Conservation (phyloP, 1,140 invertebrate genomes). For the Trichomalopsis sarcophagae region DNA sequence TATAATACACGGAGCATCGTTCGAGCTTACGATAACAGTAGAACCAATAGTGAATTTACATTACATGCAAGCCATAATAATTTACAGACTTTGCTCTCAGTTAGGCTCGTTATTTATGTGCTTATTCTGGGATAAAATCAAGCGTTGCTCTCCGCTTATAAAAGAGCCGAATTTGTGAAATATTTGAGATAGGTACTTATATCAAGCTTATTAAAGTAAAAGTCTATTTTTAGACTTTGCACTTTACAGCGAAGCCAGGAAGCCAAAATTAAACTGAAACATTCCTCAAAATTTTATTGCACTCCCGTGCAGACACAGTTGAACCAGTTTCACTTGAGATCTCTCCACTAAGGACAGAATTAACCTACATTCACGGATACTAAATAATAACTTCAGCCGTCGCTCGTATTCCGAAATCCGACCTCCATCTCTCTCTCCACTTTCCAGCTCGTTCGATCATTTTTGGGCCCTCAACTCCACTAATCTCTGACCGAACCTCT, state of each 20-base stretch:
- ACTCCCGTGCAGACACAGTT: not conserved
- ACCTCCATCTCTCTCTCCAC: no score
- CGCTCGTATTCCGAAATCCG: not conserved
- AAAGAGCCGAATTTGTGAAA: no score
- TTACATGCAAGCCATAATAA: not conserved
- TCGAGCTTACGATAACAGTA: not conserved
- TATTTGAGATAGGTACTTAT: no score
- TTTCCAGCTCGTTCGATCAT: not conserved
- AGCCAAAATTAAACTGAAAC: no score
- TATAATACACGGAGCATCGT: not conserved
- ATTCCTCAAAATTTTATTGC: no score
- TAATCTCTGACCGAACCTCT: not conserved
- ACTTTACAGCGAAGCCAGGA: no score
- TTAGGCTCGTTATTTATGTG: not conserved
- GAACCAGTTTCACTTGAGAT: not conserved
- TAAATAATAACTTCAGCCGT: not conserved
- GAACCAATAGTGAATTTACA: not conserved
- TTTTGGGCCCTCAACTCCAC: not conserved
- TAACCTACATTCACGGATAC: not conserved
- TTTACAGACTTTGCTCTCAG: not conserved
- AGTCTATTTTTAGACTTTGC: no score
- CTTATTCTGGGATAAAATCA: no score
- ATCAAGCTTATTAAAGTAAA: no score
- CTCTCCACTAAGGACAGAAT: not conserved
- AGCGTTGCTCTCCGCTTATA: no score